These are phyloP conservation scores for Gallinago nigripennis DNA, from an alignment of 2,797 vertebrate genomes.

Conservation along the genomic window DNA sequence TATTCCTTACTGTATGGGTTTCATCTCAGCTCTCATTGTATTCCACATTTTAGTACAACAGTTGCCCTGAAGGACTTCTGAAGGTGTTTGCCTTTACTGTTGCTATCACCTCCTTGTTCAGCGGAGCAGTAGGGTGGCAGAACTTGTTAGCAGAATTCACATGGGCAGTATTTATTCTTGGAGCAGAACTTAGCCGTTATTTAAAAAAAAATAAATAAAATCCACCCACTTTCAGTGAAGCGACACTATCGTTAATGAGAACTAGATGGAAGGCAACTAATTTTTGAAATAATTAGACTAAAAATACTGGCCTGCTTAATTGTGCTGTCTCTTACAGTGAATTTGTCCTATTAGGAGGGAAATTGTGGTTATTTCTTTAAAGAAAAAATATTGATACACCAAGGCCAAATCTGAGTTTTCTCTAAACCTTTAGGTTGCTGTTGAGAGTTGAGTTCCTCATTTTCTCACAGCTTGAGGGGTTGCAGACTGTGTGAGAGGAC, in stretches of 20 bases:
- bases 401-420: background rate
- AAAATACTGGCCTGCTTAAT: background rate
- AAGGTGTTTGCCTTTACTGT: background rate
- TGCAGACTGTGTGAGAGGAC: background rate
- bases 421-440: background rate
- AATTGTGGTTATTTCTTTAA: background rate
- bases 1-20: background rate
- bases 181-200: background rate
- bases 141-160: background rate
- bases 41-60: background rate
- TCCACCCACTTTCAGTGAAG: background rate
- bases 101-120: background rate
- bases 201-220: background rate
- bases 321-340: background rate
- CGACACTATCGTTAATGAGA: background rate
- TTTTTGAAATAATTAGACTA: background rate
- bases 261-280: background rate
- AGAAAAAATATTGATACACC: background rate
- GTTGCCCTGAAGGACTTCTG: background rate
- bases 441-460: background rate
- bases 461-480: background rate
- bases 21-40: background rate
- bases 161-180: background rate
- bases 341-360: background rate
- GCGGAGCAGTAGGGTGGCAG: background rate